These are phyloP conservation scores for Megaptera novaeangliae DNA, from an alignment of 2,113 vertebrate genomes.

Conservation along the genomic window DNA sequence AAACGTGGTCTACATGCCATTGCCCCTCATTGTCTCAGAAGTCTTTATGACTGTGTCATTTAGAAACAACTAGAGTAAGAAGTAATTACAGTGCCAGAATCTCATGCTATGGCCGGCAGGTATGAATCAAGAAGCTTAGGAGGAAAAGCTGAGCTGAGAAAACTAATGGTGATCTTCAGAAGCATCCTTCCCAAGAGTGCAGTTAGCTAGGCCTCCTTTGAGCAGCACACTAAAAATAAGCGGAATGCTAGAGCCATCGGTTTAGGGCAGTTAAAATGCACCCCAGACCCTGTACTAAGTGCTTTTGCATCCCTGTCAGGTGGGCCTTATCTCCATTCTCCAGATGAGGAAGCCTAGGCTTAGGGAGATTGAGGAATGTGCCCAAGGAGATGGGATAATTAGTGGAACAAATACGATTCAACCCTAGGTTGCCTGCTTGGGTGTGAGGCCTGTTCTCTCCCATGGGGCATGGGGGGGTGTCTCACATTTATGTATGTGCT, in stretches of 20 bases:
- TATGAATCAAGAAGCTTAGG: neutral
- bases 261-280: neutral
- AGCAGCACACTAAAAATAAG: neutral
- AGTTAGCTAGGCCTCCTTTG: neutral
- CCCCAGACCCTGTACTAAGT: neutral
- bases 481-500: rapidly evolving
- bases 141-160: neutral
- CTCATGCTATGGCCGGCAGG: neutral
- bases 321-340: neutral
- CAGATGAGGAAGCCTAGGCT: neutral
- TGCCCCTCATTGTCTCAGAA: neutral
- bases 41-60: constrained; percentile 3
- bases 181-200: neutral
- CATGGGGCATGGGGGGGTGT: neutral
- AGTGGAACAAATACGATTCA: neutral
- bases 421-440: neutral
- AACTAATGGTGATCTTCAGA: neutral
- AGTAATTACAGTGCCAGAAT: neutral
- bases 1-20: neutral
- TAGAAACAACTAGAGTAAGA: constrained; percentile 35
- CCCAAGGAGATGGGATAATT: neutral
- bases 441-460: neutral
- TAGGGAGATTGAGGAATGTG: neutral
- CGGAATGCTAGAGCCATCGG: neutral
- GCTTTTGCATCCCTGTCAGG: neutral